Conservation (phyloP, 2,113 vertebrate species). For the Lasiurus cinereus region DNA sequence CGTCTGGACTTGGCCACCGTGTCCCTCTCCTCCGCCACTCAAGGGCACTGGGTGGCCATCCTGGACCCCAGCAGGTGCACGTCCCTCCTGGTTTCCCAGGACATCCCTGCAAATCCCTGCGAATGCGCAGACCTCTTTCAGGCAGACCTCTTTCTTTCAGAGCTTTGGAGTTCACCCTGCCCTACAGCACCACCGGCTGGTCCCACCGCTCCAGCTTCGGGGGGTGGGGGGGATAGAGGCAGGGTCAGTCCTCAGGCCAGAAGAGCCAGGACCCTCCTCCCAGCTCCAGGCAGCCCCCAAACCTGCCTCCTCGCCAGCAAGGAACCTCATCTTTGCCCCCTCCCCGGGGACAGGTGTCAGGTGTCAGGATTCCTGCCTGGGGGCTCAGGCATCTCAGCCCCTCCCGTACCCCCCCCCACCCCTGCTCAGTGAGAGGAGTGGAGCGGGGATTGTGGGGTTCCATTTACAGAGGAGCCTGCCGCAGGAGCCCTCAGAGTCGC, state of each 20-base stretch:
- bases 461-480: no score
- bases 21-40: neutral
- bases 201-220: accelerated
- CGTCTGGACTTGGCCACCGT: neutral
- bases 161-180: accelerated
- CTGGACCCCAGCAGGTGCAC: neutral
- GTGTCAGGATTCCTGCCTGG: neutral
- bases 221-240: neutral
- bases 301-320: neutral
- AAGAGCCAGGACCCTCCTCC: neutral
- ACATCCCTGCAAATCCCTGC: neutral
- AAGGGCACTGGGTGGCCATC: conserved; percentile 1
- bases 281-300: neutral
- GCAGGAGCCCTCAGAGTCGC: neutral
- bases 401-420: no score
- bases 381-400: neutral
- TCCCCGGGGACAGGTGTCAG: neutral
- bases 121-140: neutral
- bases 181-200: accelerated
- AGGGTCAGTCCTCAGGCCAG: neutral
- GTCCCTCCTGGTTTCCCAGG: neutral
- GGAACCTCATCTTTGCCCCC: neutral
- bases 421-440: neutral
- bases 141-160: neutral
- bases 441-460: accelerated